Percentiles rank a stretch among this genome's conserved stretches.
phyloP scores from a whole-genome alignment of 2,888 invertebrate species.

The Ypsolopha sequella region DNA sequence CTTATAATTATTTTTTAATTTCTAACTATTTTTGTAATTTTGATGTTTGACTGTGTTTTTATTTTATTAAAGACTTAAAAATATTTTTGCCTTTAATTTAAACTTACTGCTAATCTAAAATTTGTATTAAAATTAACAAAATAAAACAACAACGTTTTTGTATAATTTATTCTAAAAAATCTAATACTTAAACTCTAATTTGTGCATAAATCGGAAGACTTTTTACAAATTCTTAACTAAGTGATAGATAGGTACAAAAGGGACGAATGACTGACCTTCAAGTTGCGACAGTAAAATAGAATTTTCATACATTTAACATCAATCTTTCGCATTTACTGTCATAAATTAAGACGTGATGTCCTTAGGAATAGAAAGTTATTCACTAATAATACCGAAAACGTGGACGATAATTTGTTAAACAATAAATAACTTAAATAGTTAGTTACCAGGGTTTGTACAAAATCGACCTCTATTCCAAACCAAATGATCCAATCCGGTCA shows the following conservation, averaged over 20 bases:
- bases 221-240: conserved; percentile 49
- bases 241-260: conserved; percentile 14
- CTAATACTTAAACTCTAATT: conserved; percentile 54
- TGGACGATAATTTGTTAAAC: conserved; percentile 15
- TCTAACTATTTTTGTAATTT: too few relatives aligned
- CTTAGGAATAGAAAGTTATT: conserved; percentile 15
- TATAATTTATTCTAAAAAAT: conserved; percentile 7
- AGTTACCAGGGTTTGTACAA: conserved; percentile 62
- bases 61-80: background rate
- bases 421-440: conserved; percentile 64
- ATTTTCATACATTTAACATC: background rate
- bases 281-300: background rate
- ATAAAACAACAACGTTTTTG: background rate
- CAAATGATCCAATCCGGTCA: background rate
- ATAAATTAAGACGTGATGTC: conserved; percentile 5
- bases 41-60: background rate
- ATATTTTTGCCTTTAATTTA: too few relatives aligned
- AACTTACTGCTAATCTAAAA: too few relatives aligned
- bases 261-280: conserved; percentile 2
- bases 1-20: too few relatives aligned
- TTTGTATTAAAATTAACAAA: background rate
- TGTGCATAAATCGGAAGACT: conserved; percentile 41
- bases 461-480: conserved; percentile 8
- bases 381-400: conserved; percentile 3
- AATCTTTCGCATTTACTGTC: background rate